These are phyloP conservation scores for Agrenia bidenticulata DNA, from an alignment of 2,888 invertebrate genomes.

Conservation along the genomic window DNA sequence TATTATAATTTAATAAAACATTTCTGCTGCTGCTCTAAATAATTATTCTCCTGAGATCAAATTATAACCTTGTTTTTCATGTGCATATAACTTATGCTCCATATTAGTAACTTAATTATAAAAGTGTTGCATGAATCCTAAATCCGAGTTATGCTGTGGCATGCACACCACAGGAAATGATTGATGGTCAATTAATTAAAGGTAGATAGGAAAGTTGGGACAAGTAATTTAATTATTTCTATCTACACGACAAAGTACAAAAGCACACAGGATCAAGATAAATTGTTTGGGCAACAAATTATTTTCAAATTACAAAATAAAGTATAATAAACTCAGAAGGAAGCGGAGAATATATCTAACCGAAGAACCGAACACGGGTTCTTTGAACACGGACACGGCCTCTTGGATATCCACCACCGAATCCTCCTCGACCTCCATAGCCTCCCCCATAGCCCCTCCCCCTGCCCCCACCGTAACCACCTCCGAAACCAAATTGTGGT, in stretches of 20 bases:
- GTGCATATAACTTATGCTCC: too few species aligned
- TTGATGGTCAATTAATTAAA: background rate
- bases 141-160: too few species aligned
- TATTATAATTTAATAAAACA: too few species aligned
- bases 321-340: background rate
- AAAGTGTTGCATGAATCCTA: too few species aligned
- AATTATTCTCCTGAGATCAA: background rate
- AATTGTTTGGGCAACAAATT: background rate
- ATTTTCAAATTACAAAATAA: background rate
- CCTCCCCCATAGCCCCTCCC: slow-evolving; percentile 5
- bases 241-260: background rate
- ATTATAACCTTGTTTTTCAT: too few species aligned
- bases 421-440: background rate
- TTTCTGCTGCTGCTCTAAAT: slow-evolving; percentile 3
- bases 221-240: background rate
- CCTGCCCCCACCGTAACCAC: background rate
- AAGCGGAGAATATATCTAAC: slow-evolving; percentile 10
- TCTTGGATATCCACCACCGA: background rate
- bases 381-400: background rate
- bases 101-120: too few species aligned
- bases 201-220: too few species aligned
- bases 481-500: background rate
- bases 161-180: background rate
- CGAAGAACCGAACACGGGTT: slow-evolving; percentile 1
- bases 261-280: background rate